Percentiles rank a stretch among this genome's conserved stretches.
Conservation (phyloP, 2,113 vertebrate species). For the Thunnus thynnus region DNA sequence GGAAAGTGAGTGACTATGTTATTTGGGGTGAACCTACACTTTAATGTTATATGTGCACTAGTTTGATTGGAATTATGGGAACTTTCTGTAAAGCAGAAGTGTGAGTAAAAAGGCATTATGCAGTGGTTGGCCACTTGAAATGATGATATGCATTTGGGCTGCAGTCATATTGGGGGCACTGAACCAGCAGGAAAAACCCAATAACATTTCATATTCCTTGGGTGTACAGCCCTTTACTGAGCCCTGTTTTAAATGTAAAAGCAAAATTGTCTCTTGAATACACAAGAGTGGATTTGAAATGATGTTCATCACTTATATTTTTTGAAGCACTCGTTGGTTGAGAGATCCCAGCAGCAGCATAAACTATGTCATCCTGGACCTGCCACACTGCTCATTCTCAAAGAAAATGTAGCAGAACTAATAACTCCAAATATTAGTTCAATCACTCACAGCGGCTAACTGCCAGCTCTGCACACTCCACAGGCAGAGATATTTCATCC, state of each 20-base stretch:
- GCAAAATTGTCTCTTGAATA: slow-evolving; percentile 55
- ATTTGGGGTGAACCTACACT: not conserved
- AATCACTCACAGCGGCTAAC: slow-evolving; percentile 71
- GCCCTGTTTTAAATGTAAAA: slow-evolving; percentile 46
- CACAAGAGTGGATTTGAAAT: slow-evolving; percentile 52
- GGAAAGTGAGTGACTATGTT: no score
- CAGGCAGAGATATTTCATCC: slow-evolving; percentile 76
- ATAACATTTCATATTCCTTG: slow-evolving; percentile 24
- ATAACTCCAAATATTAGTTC: slow-evolving; percentile 80
- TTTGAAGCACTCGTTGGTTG: slow-evolving; percentile 57
- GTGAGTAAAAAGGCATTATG: not conserved
- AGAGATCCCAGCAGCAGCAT: slow-evolving; percentile 58
- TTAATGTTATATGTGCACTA: not conserved
- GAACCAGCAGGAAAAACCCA: slow-evolving; percentile 18
- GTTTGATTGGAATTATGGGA: not conserved
- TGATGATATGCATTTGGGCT: slow-evolving; percentile 2
- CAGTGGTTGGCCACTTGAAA: not conserved
- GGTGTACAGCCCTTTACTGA: slow-evolving; percentile 6
- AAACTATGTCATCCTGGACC: slow-evolving; percentile 63
- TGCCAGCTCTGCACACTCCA: slow-evolving; percentile 63
- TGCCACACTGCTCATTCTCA: slow-evolving; percentile 61
- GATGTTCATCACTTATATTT: slow-evolving; percentile 67
- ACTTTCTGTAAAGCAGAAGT: not conserved
- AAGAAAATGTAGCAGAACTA: slow-evolving; percentile 80
- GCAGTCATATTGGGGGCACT: slow-evolving; percentile 7